phyloP scores from a whole-genome alignment of 2,113 vertebrate species.

The Glaucomys volans region DNA sequence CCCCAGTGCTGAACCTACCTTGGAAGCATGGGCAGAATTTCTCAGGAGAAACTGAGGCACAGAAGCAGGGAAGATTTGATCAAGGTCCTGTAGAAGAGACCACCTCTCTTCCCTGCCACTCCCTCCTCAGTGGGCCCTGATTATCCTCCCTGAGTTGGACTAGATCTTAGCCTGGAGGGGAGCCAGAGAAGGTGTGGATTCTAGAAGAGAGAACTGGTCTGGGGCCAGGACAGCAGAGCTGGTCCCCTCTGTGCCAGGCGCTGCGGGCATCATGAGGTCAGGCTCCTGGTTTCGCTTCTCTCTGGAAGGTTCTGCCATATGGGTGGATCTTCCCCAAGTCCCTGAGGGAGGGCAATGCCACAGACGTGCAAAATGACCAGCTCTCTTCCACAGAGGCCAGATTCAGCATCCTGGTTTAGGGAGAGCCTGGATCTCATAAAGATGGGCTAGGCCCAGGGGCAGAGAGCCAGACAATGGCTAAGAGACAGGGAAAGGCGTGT shows the following conservation, averaged over 20 bases:
- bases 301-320: slow-evolving; percentile 67
- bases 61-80: neutral
- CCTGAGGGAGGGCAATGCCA: slow-evolving; percentile 9
- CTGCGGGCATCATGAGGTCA: slow-evolving; percentile 76
- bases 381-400: neutral
- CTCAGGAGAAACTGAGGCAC: slow-evolving; percentile 38
- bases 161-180: slow-evolving; percentile 61
- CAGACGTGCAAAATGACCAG: neutral
- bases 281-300: slow-evolving; percentile 63
- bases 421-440: slow-evolving; percentile 42
- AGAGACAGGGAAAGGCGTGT: slow-evolving; percentile 11
- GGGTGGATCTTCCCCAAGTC: slow-evolving; percentile 55
- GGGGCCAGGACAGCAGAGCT: slow-evolving; percentile 68
- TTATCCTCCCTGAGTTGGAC: neutral
- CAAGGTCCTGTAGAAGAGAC: neutral
- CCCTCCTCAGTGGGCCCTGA: neutral
- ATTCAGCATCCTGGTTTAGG: neutral
- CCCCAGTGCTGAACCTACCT: neutral
- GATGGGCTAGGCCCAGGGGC: slow-evolving; percentile 49
- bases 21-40: neutral
- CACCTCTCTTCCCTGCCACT: neutral
- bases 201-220: slow-evolving; percentile 73
- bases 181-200: slow-evolving; percentile 76
- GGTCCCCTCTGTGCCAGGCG: slow-evolving; percentile 70
- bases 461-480: slow-evolving; percentile 56